A percentile compares a stretch with the other conserved stretches of the same genome.
These are phyloP conservation scores for Harpalus rufipes DNA, from an alignment of 2,888 invertebrate species.

Conservation along the genomic window DNA sequence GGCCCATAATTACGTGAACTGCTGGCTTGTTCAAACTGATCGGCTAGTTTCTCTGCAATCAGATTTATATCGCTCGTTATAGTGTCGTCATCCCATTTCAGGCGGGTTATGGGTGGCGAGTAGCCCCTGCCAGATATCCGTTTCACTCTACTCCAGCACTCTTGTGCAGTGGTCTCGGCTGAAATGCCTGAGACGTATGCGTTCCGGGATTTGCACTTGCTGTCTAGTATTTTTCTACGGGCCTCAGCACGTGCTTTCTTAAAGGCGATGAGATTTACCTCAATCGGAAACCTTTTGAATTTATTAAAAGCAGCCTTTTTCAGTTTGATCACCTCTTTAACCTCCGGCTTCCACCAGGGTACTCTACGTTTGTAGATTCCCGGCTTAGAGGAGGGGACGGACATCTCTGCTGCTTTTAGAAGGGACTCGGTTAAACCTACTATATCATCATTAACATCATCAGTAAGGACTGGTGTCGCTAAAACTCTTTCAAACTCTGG, in stretches of 20 bases:
- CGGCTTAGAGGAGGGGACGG: background rate
- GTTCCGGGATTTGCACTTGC: background rate
- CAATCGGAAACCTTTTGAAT: background rate
- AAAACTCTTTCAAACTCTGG: no score
- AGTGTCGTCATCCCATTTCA: background rate
- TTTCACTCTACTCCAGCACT: background rate
- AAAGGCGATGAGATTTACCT: background rate
- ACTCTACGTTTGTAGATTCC: background rate
- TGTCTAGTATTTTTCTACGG: background rate
- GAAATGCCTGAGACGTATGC: background rate
- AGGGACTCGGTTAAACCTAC: no score
- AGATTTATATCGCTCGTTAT: background rate
- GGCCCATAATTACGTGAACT: no score
- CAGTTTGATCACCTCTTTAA: background rate
- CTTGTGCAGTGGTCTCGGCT: background rate
- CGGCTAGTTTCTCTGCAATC: no score
- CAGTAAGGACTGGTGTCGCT: no score
- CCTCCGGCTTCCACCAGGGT: background rate
- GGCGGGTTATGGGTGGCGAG: background rate
- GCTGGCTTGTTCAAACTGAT: no score
- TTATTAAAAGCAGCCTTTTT: background rate
- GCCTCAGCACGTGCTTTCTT: background rate
- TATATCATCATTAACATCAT: no score
- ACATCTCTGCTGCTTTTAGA: background rate
- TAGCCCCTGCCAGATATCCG: background rate